Conservation (phyloP, 1,140 invertebrate species). For the Cydia strobilella region DNA sequence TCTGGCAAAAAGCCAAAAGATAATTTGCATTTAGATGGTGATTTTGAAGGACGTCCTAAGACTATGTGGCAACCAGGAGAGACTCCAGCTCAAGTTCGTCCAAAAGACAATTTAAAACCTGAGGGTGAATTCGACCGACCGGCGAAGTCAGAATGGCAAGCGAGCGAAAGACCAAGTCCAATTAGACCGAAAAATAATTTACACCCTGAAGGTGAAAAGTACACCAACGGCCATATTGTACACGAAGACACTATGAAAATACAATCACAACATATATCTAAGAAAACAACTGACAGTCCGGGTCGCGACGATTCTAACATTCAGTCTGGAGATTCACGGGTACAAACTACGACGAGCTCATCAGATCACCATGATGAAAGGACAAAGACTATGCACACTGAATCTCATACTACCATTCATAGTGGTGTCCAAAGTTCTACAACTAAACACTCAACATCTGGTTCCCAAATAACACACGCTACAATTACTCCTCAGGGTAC, state of each 20-base stretch:
- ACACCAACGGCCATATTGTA: slow-evolving; percentile 80
- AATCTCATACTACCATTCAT: slow-evolving; percentile 36
- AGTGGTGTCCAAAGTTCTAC: slow-evolving; percentile 46
- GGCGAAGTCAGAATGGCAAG: slow-evolving; percentile 61
- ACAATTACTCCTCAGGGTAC: slow-evolving; percentile 40
- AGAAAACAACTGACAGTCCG: slow-evolving; percentile 52
- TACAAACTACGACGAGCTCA: neutral
- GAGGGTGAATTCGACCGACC: slow-evolving; percentile 82
- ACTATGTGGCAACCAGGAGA: slow-evolving; percentile 66
- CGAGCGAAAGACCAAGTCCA: slow-evolving; percentile 81
- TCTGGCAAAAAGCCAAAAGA: slow-evolving; percentile 78
- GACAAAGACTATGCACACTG: slow-evolving; percentile 1
- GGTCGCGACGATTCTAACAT: slow-evolving; percentile 42
- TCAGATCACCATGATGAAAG: neutral
- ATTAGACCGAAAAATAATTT: slow-evolving; percentile 80
- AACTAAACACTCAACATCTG: slow-evolving; percentile 50
- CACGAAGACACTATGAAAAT: slow-evolving; percentile 37
- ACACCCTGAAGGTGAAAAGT: slow-evolving; percentile 78
- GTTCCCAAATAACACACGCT: slow-evolving; percentile 47
- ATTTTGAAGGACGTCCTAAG: slow-evolving; percentile 57
- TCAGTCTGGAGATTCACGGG: neutral
- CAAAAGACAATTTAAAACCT: slow-evolving; percentile 82
- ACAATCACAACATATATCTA: slow-evolving; percentile 57
- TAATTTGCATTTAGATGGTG: slow-evolving; percentile 82
- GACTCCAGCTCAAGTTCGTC: slow-evolving; percentile 64